Conservation (phyloP, 53 echinoderm and acorn worm genomes). For the Holothuria leucospilota region DNA sequence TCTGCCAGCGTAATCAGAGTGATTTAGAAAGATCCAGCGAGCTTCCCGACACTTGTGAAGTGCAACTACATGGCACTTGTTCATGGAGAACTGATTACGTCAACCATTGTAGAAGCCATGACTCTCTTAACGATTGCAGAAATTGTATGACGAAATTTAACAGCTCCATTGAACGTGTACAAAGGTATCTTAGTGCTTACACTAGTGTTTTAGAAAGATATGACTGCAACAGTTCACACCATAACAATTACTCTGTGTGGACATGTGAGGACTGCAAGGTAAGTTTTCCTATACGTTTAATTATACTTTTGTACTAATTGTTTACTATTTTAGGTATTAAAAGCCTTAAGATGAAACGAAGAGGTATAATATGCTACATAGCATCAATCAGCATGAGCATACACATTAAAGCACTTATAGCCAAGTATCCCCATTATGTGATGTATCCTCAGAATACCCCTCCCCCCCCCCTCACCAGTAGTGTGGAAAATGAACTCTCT, state of each 20-base stretch:
- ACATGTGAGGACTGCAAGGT: conserved; percentile 67
- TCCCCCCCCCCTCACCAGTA: too few species aligned
- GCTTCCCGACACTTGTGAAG: background rate
- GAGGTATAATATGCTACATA: too few species aligned
- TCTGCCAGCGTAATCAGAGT: too few species aligned
- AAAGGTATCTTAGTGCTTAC: conserved; percentile 37
- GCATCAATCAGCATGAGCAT: too few species aligned
- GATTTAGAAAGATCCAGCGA: background rate
- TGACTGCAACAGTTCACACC: conserved; percentile 49
- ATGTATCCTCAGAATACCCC: too few species aligned
- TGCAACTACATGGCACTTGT: background rate
- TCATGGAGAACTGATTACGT: conserved; percentile 39
- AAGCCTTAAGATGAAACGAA: too few species aligned
- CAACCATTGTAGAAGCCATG: background rate
- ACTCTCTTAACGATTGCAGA: background rate
- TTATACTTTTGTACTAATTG: too few species aligned
- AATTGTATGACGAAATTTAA: background rate
- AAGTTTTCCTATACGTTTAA: conserved; percentile 12
- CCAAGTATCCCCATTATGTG: too few species aligned
- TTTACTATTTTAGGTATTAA: too few species aligned
- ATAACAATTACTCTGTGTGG: conserved; percentile 69
- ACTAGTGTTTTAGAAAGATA: conserved; percentile 60
- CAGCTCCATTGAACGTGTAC: background rate
- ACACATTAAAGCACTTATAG: too few species aligned
- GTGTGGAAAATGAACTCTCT: too few species aligned